Percentiles rank a stretch among this genome's conserved stretches.
These are phyloP conservation scores for Aphelocoma coerulescens DNA, from an alignment of 2,113 vertebrate genomes.

Conservation along the genomic window DNA sequence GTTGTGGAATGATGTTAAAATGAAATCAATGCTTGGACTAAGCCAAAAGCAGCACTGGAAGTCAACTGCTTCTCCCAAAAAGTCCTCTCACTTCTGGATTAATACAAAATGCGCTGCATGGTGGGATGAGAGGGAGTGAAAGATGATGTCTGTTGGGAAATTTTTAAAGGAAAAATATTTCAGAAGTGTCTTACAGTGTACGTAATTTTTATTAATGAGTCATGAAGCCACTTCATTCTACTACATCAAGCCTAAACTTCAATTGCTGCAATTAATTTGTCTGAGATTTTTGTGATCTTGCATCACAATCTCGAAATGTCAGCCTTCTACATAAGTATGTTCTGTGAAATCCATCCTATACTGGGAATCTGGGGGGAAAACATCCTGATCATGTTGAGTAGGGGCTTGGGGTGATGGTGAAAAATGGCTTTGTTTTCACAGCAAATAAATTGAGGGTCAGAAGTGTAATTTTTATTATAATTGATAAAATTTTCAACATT, in stretches of 20 bases:
- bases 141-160: background rate
- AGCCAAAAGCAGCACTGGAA: background rate
- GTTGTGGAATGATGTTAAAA: background rate
- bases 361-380: background rate
- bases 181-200: fast-evolving
- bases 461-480: background rate
- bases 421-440: background rate
- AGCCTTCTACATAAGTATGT: background rate
- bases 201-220: background rate
- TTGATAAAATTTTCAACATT: background rate
- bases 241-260: background rate
- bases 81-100: background rate
- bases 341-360: background rate
- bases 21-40: background rate
- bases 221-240: background rate
- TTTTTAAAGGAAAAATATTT: background rate
- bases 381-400: fast-evolving
- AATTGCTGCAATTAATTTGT: background rate
- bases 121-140: background rate
- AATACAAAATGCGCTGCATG: background rate
- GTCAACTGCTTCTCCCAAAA: background rate
- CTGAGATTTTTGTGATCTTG: background rate
- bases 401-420: background rate
- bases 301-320: background rate
- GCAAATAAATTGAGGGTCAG: background rate